Evolutionary conservation across 2,797 vertebrate genomes (phyloP).

Genomic region (Coranthus polyacanthus): DNA sequence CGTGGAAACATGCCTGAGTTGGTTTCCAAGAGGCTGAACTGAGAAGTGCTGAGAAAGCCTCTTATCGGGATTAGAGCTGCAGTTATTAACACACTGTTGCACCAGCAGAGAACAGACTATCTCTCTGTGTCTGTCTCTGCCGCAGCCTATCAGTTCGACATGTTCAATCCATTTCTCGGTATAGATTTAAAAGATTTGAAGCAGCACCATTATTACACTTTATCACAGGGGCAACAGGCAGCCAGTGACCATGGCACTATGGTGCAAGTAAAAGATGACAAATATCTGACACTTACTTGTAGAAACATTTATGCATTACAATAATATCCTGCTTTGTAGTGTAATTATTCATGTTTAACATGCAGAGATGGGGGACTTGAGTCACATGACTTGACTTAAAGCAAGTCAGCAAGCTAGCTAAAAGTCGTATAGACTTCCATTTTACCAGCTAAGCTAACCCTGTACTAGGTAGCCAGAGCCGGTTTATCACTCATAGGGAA

Average conservation of each 20-base stretch:
- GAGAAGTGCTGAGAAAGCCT: slow-evolving; percentile 74
- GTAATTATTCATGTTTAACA: too few relatives aligned
- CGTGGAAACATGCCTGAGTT: slow-evolving; percentile 58
- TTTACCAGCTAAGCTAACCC: slow-evolving; percentile 56
- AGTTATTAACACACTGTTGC: slow-evolving; percentile 71
- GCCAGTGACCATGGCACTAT: too few relatives aligned
- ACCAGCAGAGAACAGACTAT: slow-evolving; percentile 33
- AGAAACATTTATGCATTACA: too few relatives aligned
- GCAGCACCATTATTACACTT: neutral
- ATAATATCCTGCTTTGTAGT: too few relatives aligned
- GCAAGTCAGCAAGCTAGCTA: too few relatives aligned
- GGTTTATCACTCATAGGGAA: slow-evolving; percentile 26
- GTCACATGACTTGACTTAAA: too few relatives aligned
- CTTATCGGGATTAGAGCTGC: slow-evolving; percentile 78
- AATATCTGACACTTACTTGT: too few relatives aligned
- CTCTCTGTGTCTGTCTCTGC: slow-evolving; percentile 10
- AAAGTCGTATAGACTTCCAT: slow-evolving; percentile 72
- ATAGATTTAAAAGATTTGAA: neutral
- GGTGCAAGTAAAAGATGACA: too few relatives aligned
- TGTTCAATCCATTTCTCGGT: slow-evolving; percentile 8
- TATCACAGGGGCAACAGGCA: neutral
- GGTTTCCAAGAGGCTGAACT: slow-evolving; percentile 59
- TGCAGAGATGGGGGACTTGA: too few relatives aligned
- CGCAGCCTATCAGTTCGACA: neutral
- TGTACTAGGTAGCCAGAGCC: slow-evolving; percentile 31